Base-by-base conservation (phyloP, 2,888 invertebrate genomes). In the Eilema depressum region DNA sequence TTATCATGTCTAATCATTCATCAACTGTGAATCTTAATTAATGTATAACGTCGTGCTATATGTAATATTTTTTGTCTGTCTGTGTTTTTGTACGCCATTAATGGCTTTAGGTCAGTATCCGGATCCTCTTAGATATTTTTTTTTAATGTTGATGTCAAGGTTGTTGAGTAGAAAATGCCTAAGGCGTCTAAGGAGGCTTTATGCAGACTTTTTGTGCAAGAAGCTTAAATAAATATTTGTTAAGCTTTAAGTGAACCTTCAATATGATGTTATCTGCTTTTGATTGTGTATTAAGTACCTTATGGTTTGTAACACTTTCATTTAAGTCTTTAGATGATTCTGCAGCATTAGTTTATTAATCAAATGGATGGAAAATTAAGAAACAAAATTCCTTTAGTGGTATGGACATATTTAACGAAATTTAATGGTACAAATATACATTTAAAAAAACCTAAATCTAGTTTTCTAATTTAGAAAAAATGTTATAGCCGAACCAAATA, bases 81-180 rank as follows among this genome's bases (percentile, higher is more conserved):
- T 73, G 26, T 57, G 23, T 82, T 82, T 80, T 82, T 80, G 66
- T 69, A 59, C 10, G 30, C 8, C 53, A 66, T 61, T 80, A 80
- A 81, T 82, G 70, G 33, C 63, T 67, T 71, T 47, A 70, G 77
- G 70, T 75, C 74, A 76, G 60, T 62, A 80, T 81, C 82, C 80
- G 82, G 80, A 77, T 72, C 63, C 70, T 70, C 64, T 69, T 62
- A 57, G 41, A 30, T 63, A 25, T 64, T 64, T 23, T 72, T 63
- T 61, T 66, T 41, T 47, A 0, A 63, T n/a, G 2, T 61, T 72
- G 28, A 30, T 47, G 47, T 63, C 80, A 80, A 82, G 82, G 82
- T 69, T 57, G 63, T 30, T 1, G 0, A 8, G 33, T n/a, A 61
- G 61, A 61, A 61, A 61, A 61, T 17, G 61, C 57, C 57, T 59